Evolutionary conservation across 2,113 vertebrate species (phyloP), one percentile per base, ranked within the genome.

Genomic region (Oncorhynchus masou): DNA sequence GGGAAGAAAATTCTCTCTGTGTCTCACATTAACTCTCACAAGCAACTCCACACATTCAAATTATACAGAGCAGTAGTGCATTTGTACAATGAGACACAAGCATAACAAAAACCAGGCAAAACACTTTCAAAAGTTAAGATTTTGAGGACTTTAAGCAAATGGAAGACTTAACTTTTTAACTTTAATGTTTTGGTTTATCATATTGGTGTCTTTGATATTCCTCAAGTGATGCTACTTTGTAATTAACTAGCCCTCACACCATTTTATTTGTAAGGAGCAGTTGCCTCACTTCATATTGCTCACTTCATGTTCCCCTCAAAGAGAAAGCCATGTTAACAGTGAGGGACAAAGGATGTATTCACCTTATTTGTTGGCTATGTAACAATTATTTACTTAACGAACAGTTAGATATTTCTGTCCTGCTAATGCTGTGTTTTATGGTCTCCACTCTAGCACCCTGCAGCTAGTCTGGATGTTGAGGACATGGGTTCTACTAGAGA

Each of bases 291-390:
- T 67, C 13, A 67, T 67, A 67, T 31, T 6, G 65, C 27, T 67
- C 13, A 16, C 24, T 29, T 34, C 31, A 29, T n/a, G 76, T 81
- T 83, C 48, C 68, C 72, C 82, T 75, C 45, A 2, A 68, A 76
- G 70, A 80, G 83, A 67, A 67, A 84, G 74, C 76, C 74, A 69
- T 90, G 81, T 87, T 80, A 87, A 34, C 31, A 34, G 31, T 34
- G 31, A 34, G 31, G 5, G 31, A 6, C 0, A 6, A 6, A 6
- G 1, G 1, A 34, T 34, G 31, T 34, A 6, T 34, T 34, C 31
- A 34, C 5, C 31, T 34, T 34, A 34, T 34, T 34, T 34, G 31
- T 34, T 34, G 31, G 31, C 31, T 34, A 6, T 34, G 31, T 34
- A 34, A 34, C 31, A 34, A 34, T 34, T 0, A 6, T 34, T 34